Percentiles rank a stretch among this genome's conserved stretches.
Evolutionary conservation across 2,797 vertebrate genomes (phyloP).

Genomic region (Sparidentex hasta): DNA sequence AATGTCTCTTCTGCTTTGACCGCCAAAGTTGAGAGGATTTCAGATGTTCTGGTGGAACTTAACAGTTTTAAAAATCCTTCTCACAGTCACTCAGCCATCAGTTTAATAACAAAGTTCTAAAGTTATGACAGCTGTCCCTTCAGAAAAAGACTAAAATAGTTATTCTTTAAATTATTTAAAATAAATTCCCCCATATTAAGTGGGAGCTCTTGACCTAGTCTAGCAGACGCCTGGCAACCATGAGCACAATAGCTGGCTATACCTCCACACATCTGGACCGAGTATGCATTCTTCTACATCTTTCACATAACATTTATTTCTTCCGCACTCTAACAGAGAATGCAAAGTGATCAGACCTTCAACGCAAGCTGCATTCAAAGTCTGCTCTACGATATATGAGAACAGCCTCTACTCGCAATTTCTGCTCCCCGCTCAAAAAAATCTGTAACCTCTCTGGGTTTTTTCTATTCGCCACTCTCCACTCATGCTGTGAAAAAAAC

Average conservation of each 20-base stretch:
- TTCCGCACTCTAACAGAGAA: slow-evolving; percentile 34
- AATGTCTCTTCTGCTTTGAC: slow-evolving; percentile 50
- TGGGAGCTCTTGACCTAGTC: slow-evolving; percentile 64
- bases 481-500: slow-evolving; percentile 25
- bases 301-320: slow-evolving; percentile 34
- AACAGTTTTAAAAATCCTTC: slow-evolving; percentile 41
- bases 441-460: slow-evolving; percentile 9
- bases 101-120: slow-evolving; percentile 54
- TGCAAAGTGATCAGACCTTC: slow-evolving; percentile 42
- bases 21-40: slow-evolving; percentile 21
- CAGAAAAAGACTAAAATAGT: slow-evolving; percentile 67
- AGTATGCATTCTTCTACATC: slow-evolving; percentile 23
- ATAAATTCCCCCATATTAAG: slow-evolving; percentile 68
- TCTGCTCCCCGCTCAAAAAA: slow-evolving; percentile 23
- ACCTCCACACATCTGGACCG: slow-evolving; percentile 39
- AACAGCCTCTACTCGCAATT: slow-evolving; percentile 28
- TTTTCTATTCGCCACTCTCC: slow-evolving; percentile 7
- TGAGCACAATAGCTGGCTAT: slow-evolving; percentile 24
- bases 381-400: slow-evolving; percentile 30
- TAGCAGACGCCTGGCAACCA: slow-evolving; percentile 48
- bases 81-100: slow-evolving; percentile 32
- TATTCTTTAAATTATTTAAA: slow-evolving; percentile 71
- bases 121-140: slow-evolving; percentile 59
- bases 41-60: slow-evolving; percentile 32
- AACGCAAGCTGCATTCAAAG: slow-evolving; percentile 53